phyloP scores from a whole-genome alignment of 1,140 invertebrate species.

The Neodiprion fabricii region DNA sequence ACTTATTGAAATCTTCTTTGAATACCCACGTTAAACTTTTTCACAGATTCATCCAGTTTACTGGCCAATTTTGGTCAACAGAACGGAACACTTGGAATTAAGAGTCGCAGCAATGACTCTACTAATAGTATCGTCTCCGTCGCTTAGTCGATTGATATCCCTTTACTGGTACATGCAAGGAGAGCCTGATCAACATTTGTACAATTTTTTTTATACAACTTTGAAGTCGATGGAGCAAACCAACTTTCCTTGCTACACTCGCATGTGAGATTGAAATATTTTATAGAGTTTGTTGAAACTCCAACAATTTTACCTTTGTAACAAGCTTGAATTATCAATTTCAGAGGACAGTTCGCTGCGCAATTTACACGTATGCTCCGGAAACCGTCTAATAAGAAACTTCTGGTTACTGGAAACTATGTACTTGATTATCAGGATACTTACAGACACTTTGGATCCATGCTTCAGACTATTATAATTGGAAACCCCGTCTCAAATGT shows the following conservation, averaged over 20 bases:
- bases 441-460: slow-evolving; percentile 65
- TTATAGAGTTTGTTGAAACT: slow-evolving; percentile 8
- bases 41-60: slow-evolving; percentile 67
- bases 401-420: slow-evolving; percentile 70
- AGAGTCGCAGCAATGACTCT: slow-evolving; percentile 71
- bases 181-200: slow-evolving; percentile 69
- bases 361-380: slow-evolving; percentile 66
- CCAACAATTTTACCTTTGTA: slow-evolving; percentile 15
- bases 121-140: slow-evolving; percentile 66
- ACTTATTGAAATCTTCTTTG: slow-evolving; percentile 5
- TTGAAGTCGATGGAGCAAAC: slow-evolving; percentile 72
- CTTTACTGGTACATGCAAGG: slow-evolving; percentile 72
- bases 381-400: slow-evolving; percentile 54
- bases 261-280: slow-evolving; percentile 59
- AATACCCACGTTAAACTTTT: slow-evolving; percentile 15
- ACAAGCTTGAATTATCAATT: slow-evolving; percentile 21
- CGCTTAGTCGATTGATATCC: slow-evolving; percentile 69
- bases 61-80: slow-evolving; percentile 74
- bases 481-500: slow-evolving; percentile 68
- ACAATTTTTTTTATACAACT: slow-evolving; percentile 76
- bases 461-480: slow-evolving; percentile 66
- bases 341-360: slow-evolving; percentile 64
- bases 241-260: slow-evolving; percentile 68
- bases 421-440: slow-evolving; percentile 69
- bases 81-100: slow-evolving; percentile 71